Base-by-base conservation (phyloP, 2,888 invertebrate genomes). In the Chaetogeoica ovagalla region DNA sequence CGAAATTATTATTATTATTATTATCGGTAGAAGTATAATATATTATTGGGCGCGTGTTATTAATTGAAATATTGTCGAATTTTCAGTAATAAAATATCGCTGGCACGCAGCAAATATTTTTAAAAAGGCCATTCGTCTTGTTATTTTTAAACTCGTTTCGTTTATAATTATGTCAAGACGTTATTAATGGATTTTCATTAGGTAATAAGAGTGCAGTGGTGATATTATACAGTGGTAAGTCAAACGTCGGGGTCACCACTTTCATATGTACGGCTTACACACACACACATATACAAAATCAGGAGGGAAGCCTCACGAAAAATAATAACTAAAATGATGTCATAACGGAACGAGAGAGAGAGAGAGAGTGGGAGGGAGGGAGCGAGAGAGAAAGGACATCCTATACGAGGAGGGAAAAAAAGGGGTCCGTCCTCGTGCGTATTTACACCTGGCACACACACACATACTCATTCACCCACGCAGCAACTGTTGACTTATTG, bases 151-250 rank as follows among this genome's bases (percentile, higher is more conserved):
- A n/a, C n/a, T 48, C n/a, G 9, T 21, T 55, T 48, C n/a, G 48
- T 60, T 21, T 23, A n/a, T n/a, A 23, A 37, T 9, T 43, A 43
- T 48, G 59, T 13, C 19, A 6, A 65, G 48, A 30, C 30, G 23
- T 66, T 75, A 43, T 75, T 76, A 76, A 76, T 68, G 75, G 66
- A 48, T 76, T 76, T 76, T 48, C 59, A 68, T 76, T 76, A 76
- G 59, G 66, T 66, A 68, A 68, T 68, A 52, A n/a, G 30, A 30
- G 30, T 30, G 30, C 30, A 30, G 37, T 8, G 1, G 0, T 48
- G 11, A 48, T 19, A 7, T 55, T 19, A 7, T 55, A 30, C 13
- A 13, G 30, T 30, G 30, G 30, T 9, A 66, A 75, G 57, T 75
- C 21, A 2, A 77, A 70, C 19, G 52, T 62, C 19, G 52, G 52